A percentile compares a stretch with the other conserved stretches of the same genome.
phyloP scores from a whole-genome alignment of 2,113 vertebrate genomes.

The Mohoua ochrocephala region DNA sequence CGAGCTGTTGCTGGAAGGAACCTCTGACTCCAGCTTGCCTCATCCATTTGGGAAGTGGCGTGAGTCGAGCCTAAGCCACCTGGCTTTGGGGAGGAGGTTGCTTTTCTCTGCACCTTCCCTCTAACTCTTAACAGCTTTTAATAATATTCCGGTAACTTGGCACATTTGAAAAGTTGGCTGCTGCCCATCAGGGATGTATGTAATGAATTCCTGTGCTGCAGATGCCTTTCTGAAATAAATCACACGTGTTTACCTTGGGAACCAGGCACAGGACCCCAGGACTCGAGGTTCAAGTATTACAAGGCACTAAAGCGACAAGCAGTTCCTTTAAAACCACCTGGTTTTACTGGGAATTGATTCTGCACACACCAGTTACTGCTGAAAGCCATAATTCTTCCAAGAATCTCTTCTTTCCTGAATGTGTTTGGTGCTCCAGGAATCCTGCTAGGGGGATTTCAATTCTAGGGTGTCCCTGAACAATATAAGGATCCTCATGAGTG shows the following conservation, averaged over 20 bases:
- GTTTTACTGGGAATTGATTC: not conserved
- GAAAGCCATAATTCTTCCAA: not conserved
- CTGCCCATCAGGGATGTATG: not conserved
- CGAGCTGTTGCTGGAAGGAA: slow-evolving; percentile 43
- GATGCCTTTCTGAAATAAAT: slow-evolving; percentile 41
- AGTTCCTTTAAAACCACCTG: not conserved
- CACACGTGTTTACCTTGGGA: slow-evolving; percentile 38
- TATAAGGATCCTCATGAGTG: not conserved
- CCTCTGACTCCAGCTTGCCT: slow-evolving; percentile 50
- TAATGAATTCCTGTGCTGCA: slow-evolving; percentile 30
- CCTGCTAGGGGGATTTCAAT: not conserved
- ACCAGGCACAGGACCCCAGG: not conserved
- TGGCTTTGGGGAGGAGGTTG: slow-evolving; percentile 49
- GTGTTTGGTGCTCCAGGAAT: not conserved
- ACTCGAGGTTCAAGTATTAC: not conserved
- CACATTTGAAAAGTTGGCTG: slow-evolving; percentile 2
- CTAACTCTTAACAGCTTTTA: slow-evolving; percentile 21
- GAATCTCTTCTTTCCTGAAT: not conserved
- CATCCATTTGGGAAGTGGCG: not conserved
- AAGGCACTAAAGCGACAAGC: not conserved
- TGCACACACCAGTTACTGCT: not conserved
- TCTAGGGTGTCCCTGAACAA: not conserved
- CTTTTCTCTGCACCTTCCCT: slow-evolving; percentile 37
- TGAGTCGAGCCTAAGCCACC: slow-evolving; percentile 51
- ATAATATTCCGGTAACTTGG: slow-evolving; percentile 40